Evolutionary conservation across 2,113 vertebrate genomes (phyloP).

Genomic region (Ploceus nigricollis): DNA sequence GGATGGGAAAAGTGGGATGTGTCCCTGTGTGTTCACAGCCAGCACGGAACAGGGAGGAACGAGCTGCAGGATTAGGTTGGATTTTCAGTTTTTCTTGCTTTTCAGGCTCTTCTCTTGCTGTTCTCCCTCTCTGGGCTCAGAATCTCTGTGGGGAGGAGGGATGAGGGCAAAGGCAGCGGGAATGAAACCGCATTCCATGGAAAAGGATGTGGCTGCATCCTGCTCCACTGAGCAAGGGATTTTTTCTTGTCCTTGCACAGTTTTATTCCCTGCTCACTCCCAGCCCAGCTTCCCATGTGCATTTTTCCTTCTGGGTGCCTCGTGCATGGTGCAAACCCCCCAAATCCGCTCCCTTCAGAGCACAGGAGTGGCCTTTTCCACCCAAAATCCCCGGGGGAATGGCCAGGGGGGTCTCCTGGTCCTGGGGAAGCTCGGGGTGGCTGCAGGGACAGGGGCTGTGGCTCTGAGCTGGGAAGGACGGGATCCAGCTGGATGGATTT

Average conservation of each 20-base stretch:
- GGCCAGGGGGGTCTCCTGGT: background rate
- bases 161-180: background rate
- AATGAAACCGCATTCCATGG: background rate
- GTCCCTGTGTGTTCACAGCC: rapidly evolving
- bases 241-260: rapidly evolving
- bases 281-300: rapidly evolving
- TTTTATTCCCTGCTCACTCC: background rate
- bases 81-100: background rate
- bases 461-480: background rate
- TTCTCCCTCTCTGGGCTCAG: background rate
- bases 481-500: background rate
- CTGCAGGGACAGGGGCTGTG: background rate
- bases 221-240: rapidly evolving
- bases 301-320: background rate
- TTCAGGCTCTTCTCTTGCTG: background rate
- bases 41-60: rapidly evolving
- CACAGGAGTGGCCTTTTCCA: background rate
- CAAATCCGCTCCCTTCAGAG: background rate
- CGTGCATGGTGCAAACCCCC: rapidly evolving
- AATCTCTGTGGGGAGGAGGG: background rate
- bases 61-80: background rate
- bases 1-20: background rate
- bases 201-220: background rate
- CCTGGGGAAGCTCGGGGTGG: background rate
- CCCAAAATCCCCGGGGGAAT: background rate